phyloP scores from a whole-genome alignment of 2,797 vertebrate species.

The Manis javanica region DNA sequence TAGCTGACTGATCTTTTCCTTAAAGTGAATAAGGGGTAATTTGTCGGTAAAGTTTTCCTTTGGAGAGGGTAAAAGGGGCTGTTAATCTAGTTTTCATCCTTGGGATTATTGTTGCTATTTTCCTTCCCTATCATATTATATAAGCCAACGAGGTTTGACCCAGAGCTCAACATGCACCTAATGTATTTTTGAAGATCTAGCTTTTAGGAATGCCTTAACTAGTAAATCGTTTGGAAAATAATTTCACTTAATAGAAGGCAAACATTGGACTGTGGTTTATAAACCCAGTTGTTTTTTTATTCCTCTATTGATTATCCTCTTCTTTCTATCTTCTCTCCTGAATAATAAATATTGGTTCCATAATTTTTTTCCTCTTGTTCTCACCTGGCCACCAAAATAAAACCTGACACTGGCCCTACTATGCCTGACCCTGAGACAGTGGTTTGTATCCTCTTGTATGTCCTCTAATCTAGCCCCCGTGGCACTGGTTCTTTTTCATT shows the following conservation, averaged over 20 bases:
- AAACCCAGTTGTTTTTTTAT: neutral
- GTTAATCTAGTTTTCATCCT: neutral
- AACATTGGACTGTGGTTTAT: neutral
- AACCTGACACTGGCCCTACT: neutral
- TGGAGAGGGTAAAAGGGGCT: fast-evolving
- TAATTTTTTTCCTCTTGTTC: neutral
- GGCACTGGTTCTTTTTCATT: neutral
- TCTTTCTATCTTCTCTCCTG: neutral
- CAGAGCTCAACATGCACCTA: neutral
- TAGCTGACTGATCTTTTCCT: neutral
- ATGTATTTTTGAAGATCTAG: neutral
- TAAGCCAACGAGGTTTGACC: neutral
- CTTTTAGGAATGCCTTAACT: neutral
- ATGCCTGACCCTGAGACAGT: neutral
- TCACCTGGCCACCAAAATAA: neutral
- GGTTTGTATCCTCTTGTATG: neutral
- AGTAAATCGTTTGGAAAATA: neutral
- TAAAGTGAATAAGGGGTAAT: neutral
- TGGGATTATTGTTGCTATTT: neutral
- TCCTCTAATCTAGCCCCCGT: neutral
- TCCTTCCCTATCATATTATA: neutral
- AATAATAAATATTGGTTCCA: neutral
- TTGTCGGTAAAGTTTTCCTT: neutral
- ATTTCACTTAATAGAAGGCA: neutral
- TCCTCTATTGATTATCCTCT: neutral